Conservation (phyloP, 1,140 invertebrate species). For the Geopemphigus sp. region DNA sequence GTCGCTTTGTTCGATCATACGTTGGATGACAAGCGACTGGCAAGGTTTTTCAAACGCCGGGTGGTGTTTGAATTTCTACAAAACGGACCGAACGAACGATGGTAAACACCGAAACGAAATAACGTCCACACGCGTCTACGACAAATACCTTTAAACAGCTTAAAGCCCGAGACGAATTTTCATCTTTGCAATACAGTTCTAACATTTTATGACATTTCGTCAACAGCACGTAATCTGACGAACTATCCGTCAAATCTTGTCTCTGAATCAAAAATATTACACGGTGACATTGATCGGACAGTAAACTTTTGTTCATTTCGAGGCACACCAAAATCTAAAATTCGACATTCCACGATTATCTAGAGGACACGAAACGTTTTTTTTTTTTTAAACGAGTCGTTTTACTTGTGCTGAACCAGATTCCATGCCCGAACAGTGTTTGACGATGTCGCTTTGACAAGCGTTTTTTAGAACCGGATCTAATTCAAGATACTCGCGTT, state of each 20-base stretch:
- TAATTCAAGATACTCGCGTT: constrained; percentile 79
- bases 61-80: constrained; percentile 65
- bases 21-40: constrained; percentile 76
- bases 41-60: constrained; percentile 81
- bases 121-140: too few relatives aligned
- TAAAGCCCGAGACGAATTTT: constrained; percentile 67
- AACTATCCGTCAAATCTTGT: constrained; percentile 81
- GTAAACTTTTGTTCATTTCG: constrained; percentile 66
- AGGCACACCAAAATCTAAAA: constrained; percentile 83
- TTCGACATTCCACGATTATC: too few relatives aligned
- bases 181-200: constrained; percentile 72
- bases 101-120: not conserved
- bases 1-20: constrained; percentile 88
- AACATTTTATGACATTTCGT: constrained; percentile 83
- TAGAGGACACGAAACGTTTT: too few relatives aligned
- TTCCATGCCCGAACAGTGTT: constrained; percentile 69
- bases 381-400: constrained; percentile 48
- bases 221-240: constrained; percentile 79
- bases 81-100: not conserved
- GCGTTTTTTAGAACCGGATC: constrained; percentile 76
- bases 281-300: constrained; percentile 71
- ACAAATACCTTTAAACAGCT: constrained; percentile 58
- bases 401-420: constrained; percentile 76
- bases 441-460: constrained; percentile 75
- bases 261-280: constrained; percentile 81